Evolutionary conservation across 2,797 vertebrate species (phyloP).

Genomic region (Pseudomugil gertrudae): DNA sequence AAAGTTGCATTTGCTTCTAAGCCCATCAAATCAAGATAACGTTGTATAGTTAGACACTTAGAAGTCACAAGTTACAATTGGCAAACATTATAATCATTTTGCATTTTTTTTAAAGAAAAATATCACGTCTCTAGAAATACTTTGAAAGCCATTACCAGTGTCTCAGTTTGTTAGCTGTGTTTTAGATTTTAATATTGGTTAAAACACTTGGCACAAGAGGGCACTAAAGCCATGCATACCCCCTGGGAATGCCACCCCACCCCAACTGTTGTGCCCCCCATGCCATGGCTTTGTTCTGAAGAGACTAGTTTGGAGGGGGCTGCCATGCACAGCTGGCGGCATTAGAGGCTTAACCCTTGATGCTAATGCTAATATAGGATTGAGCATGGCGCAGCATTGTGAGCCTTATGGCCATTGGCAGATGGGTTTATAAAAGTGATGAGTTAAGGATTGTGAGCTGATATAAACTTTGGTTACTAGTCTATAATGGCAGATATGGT

Average conservation of each 20-base stretch:
- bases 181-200: conserved; percentile 15
- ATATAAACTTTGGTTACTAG: conserved; percentile 61
- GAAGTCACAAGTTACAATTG: conserved; percentile 14
- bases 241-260: conserved; percentile 61
- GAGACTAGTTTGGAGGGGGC: conserved; percentile 61
- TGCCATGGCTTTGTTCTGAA: conserved; percentile 56
- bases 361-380: conserved; percentile 71
- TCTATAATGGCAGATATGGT: conserved; percentile 47
- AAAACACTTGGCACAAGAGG: conserved; percentile 79
- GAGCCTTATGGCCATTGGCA: conserved; percentile 58
- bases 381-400: conserved; percentile 54
- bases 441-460: conserved; percentile 33
- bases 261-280: conserved; percentile 48
- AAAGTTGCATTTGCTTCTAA: conserved; percentile 22
- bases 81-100: not conserved
- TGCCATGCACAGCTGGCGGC: conserved; percentile 78
- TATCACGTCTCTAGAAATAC: too few relatives aligned
- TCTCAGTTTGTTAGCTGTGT: not conserved
- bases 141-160: not conserved
- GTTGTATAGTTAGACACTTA: not conserved
- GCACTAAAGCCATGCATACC: conserved; percentile 75
- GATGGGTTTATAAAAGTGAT: conserved; percentile 30
- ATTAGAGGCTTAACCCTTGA: conserved; percentile 73
- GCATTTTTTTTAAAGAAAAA: not conserved
- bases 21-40: conserved; percentile 7